Conservation (phyloP, 1,140 invertebrate species). For the Oryzaephilus surinamensis region DNA sequence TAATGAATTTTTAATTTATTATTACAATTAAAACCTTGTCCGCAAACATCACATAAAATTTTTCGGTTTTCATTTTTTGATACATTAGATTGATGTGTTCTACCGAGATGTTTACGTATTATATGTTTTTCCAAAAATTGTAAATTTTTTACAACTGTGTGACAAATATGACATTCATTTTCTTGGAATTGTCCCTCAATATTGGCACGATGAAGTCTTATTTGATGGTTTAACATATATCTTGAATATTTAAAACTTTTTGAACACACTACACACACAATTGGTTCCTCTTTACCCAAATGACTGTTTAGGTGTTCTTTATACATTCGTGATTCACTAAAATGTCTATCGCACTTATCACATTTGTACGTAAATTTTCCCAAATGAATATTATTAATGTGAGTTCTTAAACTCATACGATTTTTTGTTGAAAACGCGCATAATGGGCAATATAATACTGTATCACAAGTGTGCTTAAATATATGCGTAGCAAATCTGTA, state of each 20-base stretch:
- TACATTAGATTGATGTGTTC: too few relatives aligned
- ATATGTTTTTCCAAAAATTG: too few relatives aligned
- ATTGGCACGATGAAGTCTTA: conserved; percentile 36
- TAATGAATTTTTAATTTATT: conserved; percentile 27
- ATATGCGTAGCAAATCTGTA: conserved; percentile 23
- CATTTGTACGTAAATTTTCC: conserved; percentile 38
- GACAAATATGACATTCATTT: conserved; percentile 34
- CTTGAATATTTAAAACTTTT: conserved; percentile 48
- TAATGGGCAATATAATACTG: conserved; percentile 21
- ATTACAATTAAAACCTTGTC: conserved; percentile 27
- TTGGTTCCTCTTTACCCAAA: conserved; percentile 57
- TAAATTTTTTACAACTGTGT: too few relatives aligned
- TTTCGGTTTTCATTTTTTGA: conserved; percentile 37
- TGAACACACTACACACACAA: conserved; percentile 51
- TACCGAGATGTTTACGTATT: too few relatives aligned
- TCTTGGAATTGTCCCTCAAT: conserved; percentile 24
- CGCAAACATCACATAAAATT: conserved; percentile 26
- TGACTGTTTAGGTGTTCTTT: conserved; percentile 52
- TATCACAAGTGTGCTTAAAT: conserved; percentile 17
- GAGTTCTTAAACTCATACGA: conserved; percentile 20
- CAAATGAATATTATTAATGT: conserved; percentile 24
- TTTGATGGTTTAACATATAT: conserved; percentile 34
- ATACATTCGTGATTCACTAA: conserved; percentile 27
- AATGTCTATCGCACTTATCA: conserved; percentile 41
- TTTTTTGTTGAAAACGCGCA: conserved; percentile 20